Evolutionary conservation across 2,113 vertebrate genomes (phyloP), one percentile per base, ranked within the genome.

Genomic region (Anolis sagrei): DNA sequence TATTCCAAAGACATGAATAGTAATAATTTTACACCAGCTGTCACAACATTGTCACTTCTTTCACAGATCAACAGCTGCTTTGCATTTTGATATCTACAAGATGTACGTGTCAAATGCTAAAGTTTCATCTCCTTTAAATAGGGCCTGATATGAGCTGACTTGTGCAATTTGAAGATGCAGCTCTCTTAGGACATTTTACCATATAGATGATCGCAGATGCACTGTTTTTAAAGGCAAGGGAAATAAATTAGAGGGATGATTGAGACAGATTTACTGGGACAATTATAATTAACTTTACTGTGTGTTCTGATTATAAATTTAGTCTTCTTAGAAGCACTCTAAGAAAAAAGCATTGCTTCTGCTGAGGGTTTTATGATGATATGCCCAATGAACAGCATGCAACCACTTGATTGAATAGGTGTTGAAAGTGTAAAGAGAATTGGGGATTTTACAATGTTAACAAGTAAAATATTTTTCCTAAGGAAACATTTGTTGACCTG

Each of bases 231-330:
- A 75, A 36, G 73, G 29, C 5, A 1, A 1, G 64, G 76, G 34
- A 69, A 64, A 18, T 68, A 3, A 32, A 62, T 75, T 83, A 70
- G 62, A 77, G 77, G 86, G 10, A 51, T 90, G 13, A 48, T 27
- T 86, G 77, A 23, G 87, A 80, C 1, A 27, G 68, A 51, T 76
- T 48, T 36, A 29, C 70, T 69, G 54, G 70, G 84, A 78, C 77
- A 86, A 75, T 27, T 68, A 13, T 21, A 21, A 69, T 36, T 34
- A 81, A 13, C 68, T 64, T 83, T 91, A 10, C 23, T 86, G 86
- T 66, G 1, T 14, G 0, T 86, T 25, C 10, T 89, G 74, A 72
- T 79, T 21, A 4, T 48, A 44, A 9, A 19, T 0, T 0, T 54
- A 32, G 2, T 27, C 74, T 79, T 91, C 68, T 76, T 62, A 76